These are phyloP conservation scores for Alsophila aescularia DNA, from an alignment of 2,888 invertebrate species.

Conservation along the genomic window DNA sequence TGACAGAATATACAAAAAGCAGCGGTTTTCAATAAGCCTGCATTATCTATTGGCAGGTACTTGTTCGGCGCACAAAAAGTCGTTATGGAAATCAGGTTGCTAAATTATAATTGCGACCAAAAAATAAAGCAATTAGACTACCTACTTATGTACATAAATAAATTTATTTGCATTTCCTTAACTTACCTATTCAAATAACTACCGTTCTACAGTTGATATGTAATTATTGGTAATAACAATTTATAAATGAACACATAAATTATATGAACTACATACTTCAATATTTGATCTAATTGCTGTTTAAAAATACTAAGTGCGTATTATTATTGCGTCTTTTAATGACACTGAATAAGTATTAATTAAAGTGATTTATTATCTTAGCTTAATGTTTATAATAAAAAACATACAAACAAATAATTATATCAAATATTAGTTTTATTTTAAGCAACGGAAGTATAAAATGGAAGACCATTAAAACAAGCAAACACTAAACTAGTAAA, in stretches of 20 bases:
- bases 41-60: neutral
- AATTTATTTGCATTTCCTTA: slow-evolving; percentile 44
- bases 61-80: slow-evolving; percentile 7
- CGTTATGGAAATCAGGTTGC: slow-evolving; percentile 28
- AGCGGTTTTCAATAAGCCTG: slow-evolving; percentile 10
- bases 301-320: slow-evolving; percentile 17
- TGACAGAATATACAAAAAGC: slow-evolving; percentile 19
- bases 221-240: slow-evolving; percentile 38
- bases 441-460: slow-evolving; percentile 10
- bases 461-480: slow-evolving; percentile 12
- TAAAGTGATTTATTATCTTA: slow-evolving; percentile 10
- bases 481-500: neutral
- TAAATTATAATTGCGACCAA: slow-evolving; percentile 25
- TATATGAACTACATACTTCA: slow-evolving; percentile 16
- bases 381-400: slow-evolving; percentile 1
- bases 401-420: neutral
- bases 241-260: slow-evolving; percentile 30
- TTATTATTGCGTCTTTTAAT: slow-evolving; percentile 16
- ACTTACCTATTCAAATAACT: slow-evolving; percentile 36
- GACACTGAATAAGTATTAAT: slow-evolving; percentile 8
- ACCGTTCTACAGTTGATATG: slow-evolving; percentile 31
- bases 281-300: slow-evolving; percentile 25
- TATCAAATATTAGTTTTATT: neutral
- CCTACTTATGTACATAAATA: slow-evolving; percentile 46
- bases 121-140: slow-evolving; percentile 53